These are phyloP conservation scores for Falco naumanni DNA, from an alignment of 2,797 vertebrate species.

Conservation along the genomic window DNA sequence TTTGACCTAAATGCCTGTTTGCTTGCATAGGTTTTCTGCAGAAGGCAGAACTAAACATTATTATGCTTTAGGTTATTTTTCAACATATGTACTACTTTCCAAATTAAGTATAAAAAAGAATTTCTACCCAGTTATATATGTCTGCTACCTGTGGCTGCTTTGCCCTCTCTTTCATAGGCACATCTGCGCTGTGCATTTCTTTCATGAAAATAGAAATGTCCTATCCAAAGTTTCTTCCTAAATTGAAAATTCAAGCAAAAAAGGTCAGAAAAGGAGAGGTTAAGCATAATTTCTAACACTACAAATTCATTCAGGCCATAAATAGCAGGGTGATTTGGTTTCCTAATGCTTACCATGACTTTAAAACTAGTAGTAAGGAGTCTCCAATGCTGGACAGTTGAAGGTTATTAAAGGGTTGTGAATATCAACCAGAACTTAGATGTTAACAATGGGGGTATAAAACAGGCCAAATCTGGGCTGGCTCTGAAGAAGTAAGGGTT, in stretches of 20 bases:
- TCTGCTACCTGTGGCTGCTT: neutral
- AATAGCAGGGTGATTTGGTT: neutral
- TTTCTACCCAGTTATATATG: neutral
- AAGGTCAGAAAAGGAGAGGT: neutral
- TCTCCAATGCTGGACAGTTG: neutral
- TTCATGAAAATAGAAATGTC: neutral
- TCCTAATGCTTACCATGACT: neutral
- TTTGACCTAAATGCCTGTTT: neutral
- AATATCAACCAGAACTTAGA: neutral
- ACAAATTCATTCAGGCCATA: neutral
- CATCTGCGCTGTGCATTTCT: neutral
- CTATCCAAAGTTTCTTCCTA: neutral
- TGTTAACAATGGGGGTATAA: neutral
- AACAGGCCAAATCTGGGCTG: neutral
- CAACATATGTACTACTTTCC: neutral
- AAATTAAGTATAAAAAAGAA: neutral
- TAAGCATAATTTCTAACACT: neutral
- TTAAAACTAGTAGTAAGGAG: neutral
- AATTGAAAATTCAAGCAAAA: neutral
- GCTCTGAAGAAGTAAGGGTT: neutral
- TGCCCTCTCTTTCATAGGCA: neutral
- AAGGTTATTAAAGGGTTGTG: neutral
- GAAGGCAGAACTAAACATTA: neutral
- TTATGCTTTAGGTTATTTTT: neutral
- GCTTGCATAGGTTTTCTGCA: neutral